These are phyloP conservation scores for Bubalus kerabau DNA, from an alignment of 2,113 vertebrate genomes.

Conservation along the genomic window DNA sequence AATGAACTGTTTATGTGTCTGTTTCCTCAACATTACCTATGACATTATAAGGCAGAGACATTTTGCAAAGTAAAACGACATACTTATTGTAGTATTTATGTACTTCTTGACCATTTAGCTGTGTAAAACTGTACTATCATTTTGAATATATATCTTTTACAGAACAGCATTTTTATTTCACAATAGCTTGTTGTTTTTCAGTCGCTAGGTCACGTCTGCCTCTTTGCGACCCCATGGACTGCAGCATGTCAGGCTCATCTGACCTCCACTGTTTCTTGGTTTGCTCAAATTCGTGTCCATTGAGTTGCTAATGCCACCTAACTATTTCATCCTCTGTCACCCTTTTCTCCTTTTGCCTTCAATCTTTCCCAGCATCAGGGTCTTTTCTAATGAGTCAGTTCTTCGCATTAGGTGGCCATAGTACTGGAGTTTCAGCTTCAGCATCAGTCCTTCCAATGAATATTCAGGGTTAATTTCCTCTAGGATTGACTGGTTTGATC, in stretches of 20 bases:
- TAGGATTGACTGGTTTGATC: neutral
- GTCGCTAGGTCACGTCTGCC: neutral
- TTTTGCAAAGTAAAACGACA: neutral
- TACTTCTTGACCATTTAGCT: neutral
- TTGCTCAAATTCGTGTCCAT: neutral
- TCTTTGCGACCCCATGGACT: neutral
- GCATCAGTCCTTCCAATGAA: neutral
- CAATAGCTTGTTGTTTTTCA: neutral
- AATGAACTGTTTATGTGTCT: neutral
- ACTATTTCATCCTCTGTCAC: neutral
- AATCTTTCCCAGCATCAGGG: neutral
- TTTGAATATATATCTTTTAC: neutral
- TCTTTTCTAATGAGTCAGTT: neutral
- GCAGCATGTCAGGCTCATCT: neutral
- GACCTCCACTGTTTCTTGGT: neutral
- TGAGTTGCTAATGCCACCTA: neutral
- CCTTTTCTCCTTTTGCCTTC: neutral
- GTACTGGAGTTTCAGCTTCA: neutral
- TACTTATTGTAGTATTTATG: neutral
- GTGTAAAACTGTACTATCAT: neutral
- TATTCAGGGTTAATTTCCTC: neutral
- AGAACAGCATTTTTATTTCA: neutral
- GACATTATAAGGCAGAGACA: neutral
- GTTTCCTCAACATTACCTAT: neutral
- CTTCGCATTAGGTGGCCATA: neutral